Evolutionary conservation across 2,113 vertebrate genomes (phyloP).

Genomic region (Alaudala cheleensis): DNA sequence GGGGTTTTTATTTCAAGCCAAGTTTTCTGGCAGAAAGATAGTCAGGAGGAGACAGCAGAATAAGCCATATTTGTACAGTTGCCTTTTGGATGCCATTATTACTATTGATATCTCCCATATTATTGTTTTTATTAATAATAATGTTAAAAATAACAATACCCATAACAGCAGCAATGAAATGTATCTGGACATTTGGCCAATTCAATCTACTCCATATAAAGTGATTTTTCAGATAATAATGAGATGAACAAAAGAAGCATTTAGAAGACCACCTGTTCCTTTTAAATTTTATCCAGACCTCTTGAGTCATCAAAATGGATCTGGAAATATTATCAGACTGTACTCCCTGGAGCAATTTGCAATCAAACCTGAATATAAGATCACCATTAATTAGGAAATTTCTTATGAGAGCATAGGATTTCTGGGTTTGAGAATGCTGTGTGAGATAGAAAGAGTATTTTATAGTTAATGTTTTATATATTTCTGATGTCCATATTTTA

Average conservation of each 20-base stretch:
- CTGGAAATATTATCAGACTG: not conserved
- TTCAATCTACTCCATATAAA: not conserved
- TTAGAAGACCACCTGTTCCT: not conserved
- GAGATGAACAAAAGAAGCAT: not conserved
- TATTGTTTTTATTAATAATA: not conserved
- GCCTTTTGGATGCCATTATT: not conserved
- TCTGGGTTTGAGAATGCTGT: not conserved
- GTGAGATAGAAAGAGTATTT: not conserved
- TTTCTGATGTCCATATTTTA: not conserved
- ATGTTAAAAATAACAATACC: not conserved
- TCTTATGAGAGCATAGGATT: not conserved
- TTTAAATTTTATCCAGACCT: slow-evolving; percentile 6
- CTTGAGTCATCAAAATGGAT: slow-evolving; percentile 17
- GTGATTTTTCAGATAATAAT: not conserved
- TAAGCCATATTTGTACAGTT: not conserved
- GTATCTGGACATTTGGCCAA: not conserved
- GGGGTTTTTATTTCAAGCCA: not conserved
- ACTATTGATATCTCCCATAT: not conserved
- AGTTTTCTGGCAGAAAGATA: not conserved
- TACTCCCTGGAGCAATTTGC: not conserved
- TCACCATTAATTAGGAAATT: not conserved
- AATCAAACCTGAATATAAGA: not conserved
- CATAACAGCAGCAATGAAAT: not conserved
- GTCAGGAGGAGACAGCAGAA: not conserved
- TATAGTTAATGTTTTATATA: not conserved